phyloP scores from a whole-genome alignment of 2,113 vertebrate genomes.

The Scophthalmus maximus region DNA sequence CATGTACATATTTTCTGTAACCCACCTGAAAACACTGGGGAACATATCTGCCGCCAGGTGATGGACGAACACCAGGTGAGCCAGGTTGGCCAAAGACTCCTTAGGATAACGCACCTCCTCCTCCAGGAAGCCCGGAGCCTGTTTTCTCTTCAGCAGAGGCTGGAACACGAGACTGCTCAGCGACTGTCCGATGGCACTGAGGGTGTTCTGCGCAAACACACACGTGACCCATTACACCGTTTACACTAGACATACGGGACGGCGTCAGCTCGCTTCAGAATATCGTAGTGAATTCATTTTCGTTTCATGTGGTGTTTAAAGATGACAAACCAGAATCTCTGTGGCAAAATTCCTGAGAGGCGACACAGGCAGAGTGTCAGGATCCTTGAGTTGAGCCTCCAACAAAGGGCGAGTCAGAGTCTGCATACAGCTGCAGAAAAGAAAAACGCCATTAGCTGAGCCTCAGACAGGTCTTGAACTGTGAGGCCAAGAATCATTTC shows the following conservation, averaged over 20 bases:
- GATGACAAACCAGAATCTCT: conserved; percentile 88
- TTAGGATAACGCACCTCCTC: conserved; percentile 86
- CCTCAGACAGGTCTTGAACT: not conserved
- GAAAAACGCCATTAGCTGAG: not conserved
- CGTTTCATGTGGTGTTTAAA: not conserved
- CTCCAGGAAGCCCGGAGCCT: conserved; percentile 84
- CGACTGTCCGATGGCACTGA: conserved; percentile 74
- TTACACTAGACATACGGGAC: not conserved
- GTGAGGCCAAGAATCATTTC: not conserved
- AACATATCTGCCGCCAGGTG: conserved; percentile 87
- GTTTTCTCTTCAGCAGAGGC: conserved; percentile 74
- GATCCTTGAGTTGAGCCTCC: conserved; percentile 85
- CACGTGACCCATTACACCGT: not conserved
- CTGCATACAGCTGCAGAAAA: conserved; percentile 90
- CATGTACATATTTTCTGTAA: not conserved
- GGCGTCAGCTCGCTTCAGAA: not conserved
- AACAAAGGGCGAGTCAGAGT: conserved; percentile 89
- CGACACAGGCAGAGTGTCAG: conserved; percentile 83
- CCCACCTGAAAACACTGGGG: conserved; percentile 91
- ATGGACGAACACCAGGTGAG: conserved; percentile 93
- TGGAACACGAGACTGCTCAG: conserved; percentile 74
- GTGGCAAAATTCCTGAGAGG: conserved; percentile 89
- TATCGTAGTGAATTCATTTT: not conserved
- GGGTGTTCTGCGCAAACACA: conserved; percentile 52
- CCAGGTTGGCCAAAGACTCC: conserved; percentile 89